Evolutionary conservation across 2,113 vertebrate genomes (phyloP), one percentile per base, ranked within the genome.

Genomic region (Micronycteris hirsuta): DNA sequence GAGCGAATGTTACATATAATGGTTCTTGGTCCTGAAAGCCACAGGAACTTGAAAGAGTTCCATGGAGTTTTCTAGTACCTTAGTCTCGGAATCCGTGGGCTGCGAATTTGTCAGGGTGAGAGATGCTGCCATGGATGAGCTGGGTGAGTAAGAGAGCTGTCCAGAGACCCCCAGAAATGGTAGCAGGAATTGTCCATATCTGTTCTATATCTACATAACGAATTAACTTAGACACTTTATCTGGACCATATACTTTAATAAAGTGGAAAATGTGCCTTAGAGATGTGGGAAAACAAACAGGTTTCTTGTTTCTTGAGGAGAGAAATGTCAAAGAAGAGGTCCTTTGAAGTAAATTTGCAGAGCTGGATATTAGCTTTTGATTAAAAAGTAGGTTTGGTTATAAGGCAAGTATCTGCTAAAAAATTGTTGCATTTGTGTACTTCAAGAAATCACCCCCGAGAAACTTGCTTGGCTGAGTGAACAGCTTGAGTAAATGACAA

Each of bases 281-380:
- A 97, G 7, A 77, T 20, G 31, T 5, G 5, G 31, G n/a, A 67
- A 86, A 33, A 58, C 47, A 81, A 73, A 31, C 20, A 36, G 4
- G 1, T 54, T 76, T 82, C 26, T 41, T 84, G 91, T 86, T 91
- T n/a, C 52, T 94, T 12, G 33, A 90, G 73, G 41, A 86, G 45
- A 93, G 45, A 88, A 82, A 58, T 81, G 45, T 87, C 68, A 84
- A 81, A 85, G 38, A 95, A 93, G 76, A 87, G n/a, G 26, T 94
- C 65, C 28, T 52, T 87, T 78, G 63, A 95, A 83, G 54, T 54
- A 61, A 81, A 61, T 94, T 81, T 8, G 47, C 1, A 36, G 77
- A 61, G 38, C 65, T 82, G 68, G 54, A 82, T 91, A 68, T 91
- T 68, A 91, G 67, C 58, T 80, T 68, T 58, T 93, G 89, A 67